Evolutionary conservation across 2,113 vertebrate genomes (phyloP), one percentile per base, ranked within the genome.

Genomic region (Rousettus leschenaultii): DNA sequence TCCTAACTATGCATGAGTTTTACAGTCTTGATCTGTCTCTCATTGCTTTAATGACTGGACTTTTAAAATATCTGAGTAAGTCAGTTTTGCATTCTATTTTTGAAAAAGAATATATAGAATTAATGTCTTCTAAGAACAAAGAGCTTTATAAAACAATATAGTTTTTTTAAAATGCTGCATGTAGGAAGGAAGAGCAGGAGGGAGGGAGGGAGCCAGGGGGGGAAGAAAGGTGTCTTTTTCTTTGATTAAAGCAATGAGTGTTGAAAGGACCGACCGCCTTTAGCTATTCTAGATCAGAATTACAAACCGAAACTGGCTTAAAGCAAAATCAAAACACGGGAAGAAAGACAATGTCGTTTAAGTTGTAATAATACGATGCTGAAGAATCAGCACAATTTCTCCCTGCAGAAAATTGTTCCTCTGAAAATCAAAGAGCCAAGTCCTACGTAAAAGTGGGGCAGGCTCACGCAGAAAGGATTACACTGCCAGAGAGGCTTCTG

Each of bases 361-460:
- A 82, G 82, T 78, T 65, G 80, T 51, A 80, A 90, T 51, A 80
- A 90, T 71, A 63, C 16, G 87, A 65, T 68, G 30, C 82, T 71
- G 86, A 94, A 59, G 71, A 95, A 48, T 53, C 48, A 53, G 89
- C n/a, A 88, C 45, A 51, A 33, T 83, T 89, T 43, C 33, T 88
- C 73, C 77, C 71, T 51, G 66, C 77, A 96, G 71, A 89, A 92
- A 97, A 68, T 3, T 38, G 66, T 92, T n/a, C 57, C 35, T 95
- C 85, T 94, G 68, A 94, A 95, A 90, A 89, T 26, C 51, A 95
- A 92, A 88, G 74, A 80, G 71, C 59, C 68, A 38, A 53, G 48
- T 30, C 90, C 68, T 86, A 5, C 9, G 18, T 43, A 82, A 55
- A 78, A 79, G 48, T 82, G 66, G 48, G n/a, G 24, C 68, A 35